These are phyloP conservation scores for Pipa parva DNA, from an alignment of 2,113 vertebrate species.

Conservation along the genomic window DNA sequence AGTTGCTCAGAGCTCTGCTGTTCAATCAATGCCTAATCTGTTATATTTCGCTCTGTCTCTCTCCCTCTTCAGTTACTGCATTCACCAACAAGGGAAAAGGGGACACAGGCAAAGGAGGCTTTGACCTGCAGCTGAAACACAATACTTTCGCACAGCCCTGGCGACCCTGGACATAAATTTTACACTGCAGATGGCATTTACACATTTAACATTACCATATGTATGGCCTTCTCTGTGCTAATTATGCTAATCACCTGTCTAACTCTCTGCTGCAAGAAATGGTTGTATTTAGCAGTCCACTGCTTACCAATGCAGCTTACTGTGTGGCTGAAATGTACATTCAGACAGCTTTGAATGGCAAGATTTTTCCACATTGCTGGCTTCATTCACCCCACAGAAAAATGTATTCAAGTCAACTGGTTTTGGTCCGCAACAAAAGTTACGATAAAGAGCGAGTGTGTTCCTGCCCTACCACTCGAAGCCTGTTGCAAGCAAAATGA, in stretches of 20 bases:
- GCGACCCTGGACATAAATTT: conserved; percentile 94
- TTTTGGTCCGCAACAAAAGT: conserved; percentile 81
- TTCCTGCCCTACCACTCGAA: conserved; percentile 76
- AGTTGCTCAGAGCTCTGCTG: conserved; percentile 58
- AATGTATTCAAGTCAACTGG: conserved; percentile 91
- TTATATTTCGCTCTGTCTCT: conserved; percentile 67
- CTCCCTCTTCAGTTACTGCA: conserved; percentile 72
- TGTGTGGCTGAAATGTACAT: conserved; percentile 98
- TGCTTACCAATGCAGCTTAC: conserved; percentile 96
- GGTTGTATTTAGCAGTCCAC: conserved; percentile 99
- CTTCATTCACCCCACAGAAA: conserved; percentile 94
- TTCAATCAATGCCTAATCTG: conserved; percentile 75
- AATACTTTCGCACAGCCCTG: conserved; percentile 81
- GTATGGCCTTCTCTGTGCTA: conserved; percentile 92
- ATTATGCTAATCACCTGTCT: conserved; percentile 99
- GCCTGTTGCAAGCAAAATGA: conserved; percentile 83
- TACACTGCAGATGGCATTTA: conserved; percentile 95
- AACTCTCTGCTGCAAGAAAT: conserved; percentile 90
- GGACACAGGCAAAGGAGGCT: conserved; percentile 68
- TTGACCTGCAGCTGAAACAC: conserved; percentile 87
- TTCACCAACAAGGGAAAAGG: conserved; percentile 75
- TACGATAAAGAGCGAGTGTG: conserved; percentile 77
- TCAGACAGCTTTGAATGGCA: conserved; percentile 93
- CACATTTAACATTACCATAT: conserved; percentile 95
- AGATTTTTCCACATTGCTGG: conserved; percentile 99